Evolutionary conservation across 2,113 vertebrate genomes (phyloP).

Genomic region (Aepyceros melampus): DNA sequence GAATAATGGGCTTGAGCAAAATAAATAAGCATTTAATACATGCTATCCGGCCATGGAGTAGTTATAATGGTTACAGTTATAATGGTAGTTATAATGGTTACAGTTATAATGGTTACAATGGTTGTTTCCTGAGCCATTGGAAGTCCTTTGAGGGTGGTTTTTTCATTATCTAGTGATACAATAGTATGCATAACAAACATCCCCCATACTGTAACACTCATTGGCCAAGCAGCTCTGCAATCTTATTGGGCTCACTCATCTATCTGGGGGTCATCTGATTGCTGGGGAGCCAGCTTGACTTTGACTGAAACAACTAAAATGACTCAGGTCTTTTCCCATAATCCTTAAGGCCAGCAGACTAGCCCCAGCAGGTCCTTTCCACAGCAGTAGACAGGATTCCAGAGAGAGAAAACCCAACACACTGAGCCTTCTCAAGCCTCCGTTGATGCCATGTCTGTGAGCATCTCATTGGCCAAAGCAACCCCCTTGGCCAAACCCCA

Average conservation of each 20-base stretch:
- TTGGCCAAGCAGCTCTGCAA: not conserved
- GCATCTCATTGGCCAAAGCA: not conserved
- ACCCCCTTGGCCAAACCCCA: no score
- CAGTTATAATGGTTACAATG: no score
- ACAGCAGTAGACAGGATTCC: not conserved
- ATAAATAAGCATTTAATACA: not conserved
- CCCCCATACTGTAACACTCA: fast-evolving
- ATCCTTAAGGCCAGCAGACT: not conserved
- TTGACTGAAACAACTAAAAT: not conserved
- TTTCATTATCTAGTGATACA: no score
- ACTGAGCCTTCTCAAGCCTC: not conserved
- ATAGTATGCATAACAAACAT: fast-evolving
- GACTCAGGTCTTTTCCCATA: not conserved
- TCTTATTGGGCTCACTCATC: no score
- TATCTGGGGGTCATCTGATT: not conserved
- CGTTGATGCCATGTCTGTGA: not conserved
- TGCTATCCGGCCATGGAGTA: fast-evolving
- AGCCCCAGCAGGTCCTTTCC: not conserved
- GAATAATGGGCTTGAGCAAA: not conserved
- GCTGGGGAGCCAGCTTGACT: not conserved
- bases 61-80: fast-evolving
- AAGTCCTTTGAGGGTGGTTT: not conserved
- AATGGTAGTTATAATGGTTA: fast-evolving
- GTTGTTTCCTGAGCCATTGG: not conserved
- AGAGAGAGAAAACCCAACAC: not conserved